Conservation (phyloP, 2,113 vertebrate genomes). For the Corythornis cristatus region DNA sequence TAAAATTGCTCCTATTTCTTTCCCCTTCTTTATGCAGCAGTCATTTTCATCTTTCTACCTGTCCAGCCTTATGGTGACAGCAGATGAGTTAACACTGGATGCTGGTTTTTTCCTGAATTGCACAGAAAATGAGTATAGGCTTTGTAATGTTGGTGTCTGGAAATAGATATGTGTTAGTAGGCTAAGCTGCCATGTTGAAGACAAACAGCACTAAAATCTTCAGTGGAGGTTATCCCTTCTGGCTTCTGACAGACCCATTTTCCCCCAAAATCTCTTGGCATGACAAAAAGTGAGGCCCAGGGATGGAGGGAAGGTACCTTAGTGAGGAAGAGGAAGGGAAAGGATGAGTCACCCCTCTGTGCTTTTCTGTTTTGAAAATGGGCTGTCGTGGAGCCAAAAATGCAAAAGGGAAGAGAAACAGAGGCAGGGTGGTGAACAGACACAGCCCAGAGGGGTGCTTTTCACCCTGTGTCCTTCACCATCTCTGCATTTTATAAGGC, state of each 20-base stretch:
- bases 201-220: neutral
- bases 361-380: too few species aligned
- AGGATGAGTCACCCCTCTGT: too few species aligned
- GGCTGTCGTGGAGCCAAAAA: too few species aligned
- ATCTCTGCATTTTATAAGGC: too few species aligned
- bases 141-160: constrained; percentile 22
- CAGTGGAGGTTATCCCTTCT: neutral
- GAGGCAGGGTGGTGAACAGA: too few species aligned
- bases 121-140: neutral
- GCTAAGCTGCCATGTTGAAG: neutral
- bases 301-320: neutral
- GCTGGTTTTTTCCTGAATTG: neutral
- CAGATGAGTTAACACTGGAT: neutral
- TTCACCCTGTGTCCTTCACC: too few species aligned
- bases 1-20: neutral
- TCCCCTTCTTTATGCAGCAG: neutral
- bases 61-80: neutral
- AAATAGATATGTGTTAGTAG: constrained; percentile 50
- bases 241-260: constrained; percentile 7
- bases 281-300: neutral
- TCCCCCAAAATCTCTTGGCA: neutral
- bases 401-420: too few species aligned
- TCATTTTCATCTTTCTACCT: neutral
- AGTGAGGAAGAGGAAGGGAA: neutral
- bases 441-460: too few species aligned